A percentile compares a stretch with the other conserved stretches of the same genome.
These are phyloP conservation scores for Eupeodes luniger DNA, from an alignment of 2,888 invertebrate species.

Conservation along the genomic window DNA sequence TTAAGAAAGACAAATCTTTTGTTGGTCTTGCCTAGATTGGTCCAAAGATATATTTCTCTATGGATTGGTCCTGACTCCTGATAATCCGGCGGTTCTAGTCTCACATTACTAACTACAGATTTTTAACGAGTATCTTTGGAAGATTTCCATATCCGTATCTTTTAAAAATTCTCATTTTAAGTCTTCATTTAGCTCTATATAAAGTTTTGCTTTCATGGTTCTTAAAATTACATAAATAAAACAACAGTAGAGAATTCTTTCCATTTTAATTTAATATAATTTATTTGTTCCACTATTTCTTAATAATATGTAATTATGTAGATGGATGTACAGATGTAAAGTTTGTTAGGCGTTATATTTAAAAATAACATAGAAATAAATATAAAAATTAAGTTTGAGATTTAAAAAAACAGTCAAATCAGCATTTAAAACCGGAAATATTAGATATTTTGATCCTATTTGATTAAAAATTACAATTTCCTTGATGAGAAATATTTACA, in stretches of 20 bases:
- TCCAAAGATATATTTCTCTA: too few relatives aligned
- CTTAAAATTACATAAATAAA: not conserved
- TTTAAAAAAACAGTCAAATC: not conserved
- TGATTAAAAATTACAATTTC: conserved; percentile 5
- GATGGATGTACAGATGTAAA: conserved; percentile 46
- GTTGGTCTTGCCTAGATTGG: too few relatives aligned
- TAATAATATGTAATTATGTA: not conserved
- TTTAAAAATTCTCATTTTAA: too few relatives aligned
- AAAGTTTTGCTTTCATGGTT: too few relatives aligned
- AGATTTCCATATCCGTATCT: too few relatives aligned
- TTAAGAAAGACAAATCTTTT: too few relatives aligned
- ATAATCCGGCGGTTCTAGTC: too few relatives aligned
- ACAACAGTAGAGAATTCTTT: not conserved
- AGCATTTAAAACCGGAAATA: not conserved
- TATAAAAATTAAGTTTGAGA: conserved; percentile 7
- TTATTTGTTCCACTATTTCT: conserved; percentile 67
- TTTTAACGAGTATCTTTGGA: too few relatives aligned
- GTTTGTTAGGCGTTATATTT: conserved; percentile 41
- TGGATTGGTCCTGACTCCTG: too few relatives aligned
- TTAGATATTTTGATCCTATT: conserved; percentile 18
- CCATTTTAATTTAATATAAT: conserved; percentile 39
- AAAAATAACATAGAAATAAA: conserved; percentile 43
- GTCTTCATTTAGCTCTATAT: too few relatives aligned
- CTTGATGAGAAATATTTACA: not conserved
- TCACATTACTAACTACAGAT: too few relatives aligned